Conservation (phyloP, 2,113 vertebrate species). For the Mustelus asterias region DNA sequence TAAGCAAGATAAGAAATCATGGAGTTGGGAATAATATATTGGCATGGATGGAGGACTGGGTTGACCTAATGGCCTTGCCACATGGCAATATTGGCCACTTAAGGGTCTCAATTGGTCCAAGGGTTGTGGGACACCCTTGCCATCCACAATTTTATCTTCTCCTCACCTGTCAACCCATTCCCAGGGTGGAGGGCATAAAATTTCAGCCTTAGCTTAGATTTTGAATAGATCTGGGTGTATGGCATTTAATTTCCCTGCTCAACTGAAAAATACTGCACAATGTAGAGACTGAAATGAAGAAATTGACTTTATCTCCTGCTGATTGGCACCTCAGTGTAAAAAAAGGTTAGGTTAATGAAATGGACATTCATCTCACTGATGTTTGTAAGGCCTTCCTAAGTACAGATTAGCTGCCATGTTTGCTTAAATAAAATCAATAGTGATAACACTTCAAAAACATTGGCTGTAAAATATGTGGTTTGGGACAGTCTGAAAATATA, state of each 20-base stretch:
- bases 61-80: no score
- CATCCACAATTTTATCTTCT: no score
- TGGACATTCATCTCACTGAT: neutral
- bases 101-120: neutral
- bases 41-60: neutral
- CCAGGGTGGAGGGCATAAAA: neutral
- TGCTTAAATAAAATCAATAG: neutral
- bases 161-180: neutral
- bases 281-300: neutral
- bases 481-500: neutral
- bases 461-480: neutral
- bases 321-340: neutral
- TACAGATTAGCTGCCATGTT: neutral
- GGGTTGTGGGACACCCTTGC: no score
- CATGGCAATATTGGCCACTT: neutral
- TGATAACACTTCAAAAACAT: neutral
- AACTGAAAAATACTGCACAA: neutral
- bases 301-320: neutral
- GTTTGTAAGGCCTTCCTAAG: neutral
- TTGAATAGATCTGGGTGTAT: neutral
- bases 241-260: neutral
- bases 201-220: neutral
- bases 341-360: neutral
- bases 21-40: neutral
- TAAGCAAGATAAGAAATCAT: neutral